Conservation (phyloP, 2,888 invertebrate genomes). For the Meta bourneti region DNA sequence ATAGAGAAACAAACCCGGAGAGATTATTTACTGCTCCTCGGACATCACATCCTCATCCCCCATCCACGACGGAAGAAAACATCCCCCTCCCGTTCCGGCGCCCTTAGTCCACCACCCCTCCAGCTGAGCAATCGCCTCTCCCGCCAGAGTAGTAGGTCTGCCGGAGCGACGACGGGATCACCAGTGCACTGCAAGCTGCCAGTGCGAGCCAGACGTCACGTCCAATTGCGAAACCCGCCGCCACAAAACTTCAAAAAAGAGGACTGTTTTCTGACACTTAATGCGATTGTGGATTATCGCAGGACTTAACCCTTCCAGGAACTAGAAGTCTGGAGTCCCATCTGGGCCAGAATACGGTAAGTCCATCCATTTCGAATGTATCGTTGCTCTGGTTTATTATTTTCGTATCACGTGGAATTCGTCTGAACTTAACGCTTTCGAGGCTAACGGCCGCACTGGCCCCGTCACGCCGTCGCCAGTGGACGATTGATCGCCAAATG, state of each 20-base stretch:
- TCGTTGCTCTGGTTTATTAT: not conserved
- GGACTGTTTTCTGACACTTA: conserved; percentile 17
- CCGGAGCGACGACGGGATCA: conserved; percentile 47
- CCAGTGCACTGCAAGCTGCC: conserved; percentile 65
- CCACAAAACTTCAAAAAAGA: conserved; percentile 19
- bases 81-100: conserved; percentile 57
- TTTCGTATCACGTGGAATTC: conserved; percentile 58
- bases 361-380: conserved; percentile 21
- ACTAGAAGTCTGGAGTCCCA: not conserved
- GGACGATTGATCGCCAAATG: conserved; percentile 47
- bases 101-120: conserved; percentile 25
- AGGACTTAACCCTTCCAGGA: not conserved
- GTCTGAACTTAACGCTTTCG: not conserved
- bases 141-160: conserved; percentile 57
- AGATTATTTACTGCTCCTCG: conserved; percentile 38
- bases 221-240: conserved; percentile 19
- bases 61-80: conserved; percentile 52
- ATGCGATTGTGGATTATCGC: conserved; percentile 38
- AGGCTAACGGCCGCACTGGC: conserved; percentile 55
- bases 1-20: not conserved
- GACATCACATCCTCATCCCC: conserved; percentile 20
- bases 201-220: conserved; percentile 16
- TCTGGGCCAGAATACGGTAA: conserved; percentile 13
- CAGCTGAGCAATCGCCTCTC: conserved; percentile 21
- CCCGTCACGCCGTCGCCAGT: conserved; percentile 9